phyloP scores from a whole-genome alignment of 2,113 vertebrate species.

The Machaerirhynchus nigripectus region DNA sequence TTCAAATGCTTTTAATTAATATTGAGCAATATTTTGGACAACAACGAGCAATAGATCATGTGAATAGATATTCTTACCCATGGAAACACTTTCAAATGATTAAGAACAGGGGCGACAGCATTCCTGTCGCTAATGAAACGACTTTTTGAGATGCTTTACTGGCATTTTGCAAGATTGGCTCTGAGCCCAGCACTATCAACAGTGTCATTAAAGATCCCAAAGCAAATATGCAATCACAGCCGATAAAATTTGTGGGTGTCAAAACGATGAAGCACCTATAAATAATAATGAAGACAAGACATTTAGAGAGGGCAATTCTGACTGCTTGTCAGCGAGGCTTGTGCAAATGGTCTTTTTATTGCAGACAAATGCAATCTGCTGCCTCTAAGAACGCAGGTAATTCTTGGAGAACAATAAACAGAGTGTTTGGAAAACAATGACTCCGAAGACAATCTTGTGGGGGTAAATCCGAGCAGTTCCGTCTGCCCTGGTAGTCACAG shows the following conservation, averaged over 20 bases:
- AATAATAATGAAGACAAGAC: slow-evolving; percentile 51
- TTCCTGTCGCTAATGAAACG: not conserved
- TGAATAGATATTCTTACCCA: not conserved
- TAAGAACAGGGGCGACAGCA: not conserved
- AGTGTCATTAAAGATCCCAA: slow-evolving; percentile 40
- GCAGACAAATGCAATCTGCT: not conserved
- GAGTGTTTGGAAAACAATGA: not conserved
- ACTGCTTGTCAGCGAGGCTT: not conserved
- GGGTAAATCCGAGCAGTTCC: not conserved
- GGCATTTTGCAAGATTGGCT: slow-evolving; percentile 38
- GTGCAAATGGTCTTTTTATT: slow-evolving; percentile 36
- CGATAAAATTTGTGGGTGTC: slow-evolving; percentile 43
- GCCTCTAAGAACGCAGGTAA: not conserved
- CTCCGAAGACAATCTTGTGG: not conserved
- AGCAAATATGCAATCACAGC: slow-evolving; percentile 53
- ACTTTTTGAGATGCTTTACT: slow-evolving; percentile 21
- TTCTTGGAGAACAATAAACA: not conserved
- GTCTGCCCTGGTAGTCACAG: not conserved
- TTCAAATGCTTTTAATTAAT: slow-evolving; percentile 24
- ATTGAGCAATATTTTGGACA: not conserved
- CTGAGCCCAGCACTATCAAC: slow-evolving; percentile 34
- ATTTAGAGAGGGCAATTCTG: slow-evolving; percentile 40
- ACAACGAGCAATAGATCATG: not conserved
- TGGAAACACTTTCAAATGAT: not conserved
- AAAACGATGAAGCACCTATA: slow-evolving; percentile 50